phyloP scores from a whole-genome alignment of 2,888 invertebrate genomes.

The Entomobrya proxima region DNA sequence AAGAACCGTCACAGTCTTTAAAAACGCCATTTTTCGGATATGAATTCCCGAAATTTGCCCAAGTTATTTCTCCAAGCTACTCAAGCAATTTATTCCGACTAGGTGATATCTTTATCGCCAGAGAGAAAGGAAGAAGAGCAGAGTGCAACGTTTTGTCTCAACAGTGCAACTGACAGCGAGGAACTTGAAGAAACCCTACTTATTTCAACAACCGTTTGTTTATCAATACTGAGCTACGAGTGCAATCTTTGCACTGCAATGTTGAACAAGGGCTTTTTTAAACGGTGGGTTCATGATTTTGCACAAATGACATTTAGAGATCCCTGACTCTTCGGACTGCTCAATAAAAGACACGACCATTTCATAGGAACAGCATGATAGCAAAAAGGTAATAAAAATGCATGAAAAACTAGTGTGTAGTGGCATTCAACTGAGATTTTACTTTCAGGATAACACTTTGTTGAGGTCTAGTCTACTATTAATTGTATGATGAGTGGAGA shows the following conservation, averaged over 20 bases:
- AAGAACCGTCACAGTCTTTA: constrained; percentile 27
- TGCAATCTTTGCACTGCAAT: background rate
- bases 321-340: background rate
- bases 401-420: constrained; percentile 4
- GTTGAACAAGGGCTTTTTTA: background rate
- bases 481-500: constrained; percentile 27
- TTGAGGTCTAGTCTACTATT: constrained; percentile 1
- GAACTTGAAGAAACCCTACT: constrained; percentile 62
- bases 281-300: background rate
- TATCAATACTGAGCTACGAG: background rate
- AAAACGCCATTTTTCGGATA: constrained; percentile 43
- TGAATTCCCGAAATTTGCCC: no score
- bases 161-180: constrained; percentile 61
- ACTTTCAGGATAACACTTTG: background rate
- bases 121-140: constrained; percentile 52
- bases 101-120: background rate
- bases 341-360: background rate
- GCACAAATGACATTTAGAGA: background rate
- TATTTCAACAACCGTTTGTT: constrained; percentile 53
- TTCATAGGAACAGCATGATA: constrained; percentile 26
- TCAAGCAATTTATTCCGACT: background rate
- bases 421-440: constrained; percentile 12
- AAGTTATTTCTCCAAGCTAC: background rate
- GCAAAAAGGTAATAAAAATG: constrained; percentile 32
- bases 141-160: constrained; percentile 63